A percentile compares a stretch with the other conserved stretches of the same genome.
These are phyloP conservation scores for Sweltsa coloradensis DNA, from an alignment of 1,140 invertebrate genomes.

Conservation along the genomic window DNA sequence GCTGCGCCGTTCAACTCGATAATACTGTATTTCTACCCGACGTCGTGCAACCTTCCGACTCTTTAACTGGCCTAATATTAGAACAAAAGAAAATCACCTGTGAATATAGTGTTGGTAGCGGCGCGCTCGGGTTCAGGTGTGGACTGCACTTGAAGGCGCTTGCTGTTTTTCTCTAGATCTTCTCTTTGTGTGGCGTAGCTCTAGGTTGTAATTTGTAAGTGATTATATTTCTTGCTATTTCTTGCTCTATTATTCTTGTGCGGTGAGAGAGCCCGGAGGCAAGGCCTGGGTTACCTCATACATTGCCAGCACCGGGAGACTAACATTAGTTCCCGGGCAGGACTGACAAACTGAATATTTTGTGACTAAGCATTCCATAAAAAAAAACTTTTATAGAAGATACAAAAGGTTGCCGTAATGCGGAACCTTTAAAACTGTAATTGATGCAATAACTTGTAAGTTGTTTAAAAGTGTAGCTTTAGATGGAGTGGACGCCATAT, in stretches of 20 bases:
- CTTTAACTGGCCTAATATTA: constrained; percentile 13
- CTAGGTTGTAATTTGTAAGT: constrained; percentile 19
- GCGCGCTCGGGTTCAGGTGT: no score
- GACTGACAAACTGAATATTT: constrained; percentile 14
- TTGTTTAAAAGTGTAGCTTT: constrained; percentile 17
- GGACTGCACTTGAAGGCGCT: constrained; percentile 16
- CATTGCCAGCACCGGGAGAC: constrained; percentile 15
- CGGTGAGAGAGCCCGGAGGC: no score
- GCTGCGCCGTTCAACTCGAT: neutral
- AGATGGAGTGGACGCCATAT: constrained; percentile 14
- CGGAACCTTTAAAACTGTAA: constrained; percentile 17
- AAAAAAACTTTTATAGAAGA: constrained; percentile 19
- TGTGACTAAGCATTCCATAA: constrained; percentile 19
- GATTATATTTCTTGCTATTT: no score
- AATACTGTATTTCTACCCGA: neutral
- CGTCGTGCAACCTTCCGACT: constrained; percentile 1
- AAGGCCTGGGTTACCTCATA: no score
- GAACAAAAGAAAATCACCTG: no score
- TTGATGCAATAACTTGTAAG: constrained; percentile 18
- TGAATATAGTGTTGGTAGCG: no score
- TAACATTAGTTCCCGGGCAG: constrained; percentile 10
- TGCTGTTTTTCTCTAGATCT: constrained; percentile 14
- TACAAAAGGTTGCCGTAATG: constrained; percentile 17
- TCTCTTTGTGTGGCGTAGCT: constrained; percentile 17
- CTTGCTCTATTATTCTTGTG: no score